Evolutionary conservation across 53 echinoderm and acorn worm species (phyloP), one percentile per base, ranked within the genome.

Genomic region (Echinometra lucunter): DNA sequence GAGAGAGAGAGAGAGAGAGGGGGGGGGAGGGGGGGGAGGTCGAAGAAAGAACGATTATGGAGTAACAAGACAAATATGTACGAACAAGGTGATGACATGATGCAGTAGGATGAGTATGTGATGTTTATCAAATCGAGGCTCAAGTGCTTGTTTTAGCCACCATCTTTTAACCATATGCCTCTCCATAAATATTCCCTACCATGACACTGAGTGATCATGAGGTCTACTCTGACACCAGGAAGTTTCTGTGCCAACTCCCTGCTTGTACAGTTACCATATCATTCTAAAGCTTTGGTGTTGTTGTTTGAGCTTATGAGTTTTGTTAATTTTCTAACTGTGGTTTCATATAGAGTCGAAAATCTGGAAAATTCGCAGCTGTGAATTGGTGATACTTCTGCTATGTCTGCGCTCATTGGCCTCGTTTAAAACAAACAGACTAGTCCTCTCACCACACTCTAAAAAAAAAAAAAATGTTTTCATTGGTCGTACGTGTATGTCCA

Each of bases 401-500:
- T 23, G 57, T 55, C 47, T 37, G 3, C 37, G 89, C 89, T 6
- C 40, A 60, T 89, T 53, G 89, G 58, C 38, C n/a, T 16, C 89
- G 8, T 37, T 89, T 58, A 60, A 58, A 60, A 89, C 58, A 89
- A 58, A 89, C 88, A 88, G 16, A 28, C 27, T 53, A 88, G 56
- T 56, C 30, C 57, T 21, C 1, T 56, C 57, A 88, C 57, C 88
- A 88, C 88, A 56, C 88, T 32, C n/a, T n/a, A n/a, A n/a, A n/a
- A n/a, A n/a, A n/a, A n/a, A n/a, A n/a, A n/a, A 34, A 8, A 11
- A 23, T 58, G 89, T 58, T 89, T 58, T 37, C 63, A 40, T 38
- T n/a, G 21, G 37, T 0, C 40, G 63, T 58, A 19, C 21, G 37
- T 57, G 60, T 27, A 35, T 37, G 58, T 89, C 47, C 45, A 25